phyloP scores from a whole-genome alignment of 2,888 invertebrate genomes.

The Pyrrhia umbra region DNA sequence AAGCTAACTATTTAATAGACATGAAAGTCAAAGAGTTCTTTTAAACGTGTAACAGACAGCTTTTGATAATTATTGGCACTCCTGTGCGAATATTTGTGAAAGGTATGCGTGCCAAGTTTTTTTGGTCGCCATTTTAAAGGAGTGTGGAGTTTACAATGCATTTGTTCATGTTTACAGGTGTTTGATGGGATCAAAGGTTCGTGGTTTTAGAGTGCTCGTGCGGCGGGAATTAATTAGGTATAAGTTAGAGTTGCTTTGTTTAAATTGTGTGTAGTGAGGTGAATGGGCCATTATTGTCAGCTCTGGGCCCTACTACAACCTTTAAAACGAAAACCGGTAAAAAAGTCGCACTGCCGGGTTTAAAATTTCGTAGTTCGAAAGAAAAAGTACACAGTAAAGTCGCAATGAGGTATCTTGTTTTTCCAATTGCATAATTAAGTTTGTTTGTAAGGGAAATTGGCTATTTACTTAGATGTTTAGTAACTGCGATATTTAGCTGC shows the following conservation, averaged over 20 bases:
- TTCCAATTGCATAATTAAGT: too few relatives aligned
- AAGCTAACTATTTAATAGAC: conserved; percentile 35
- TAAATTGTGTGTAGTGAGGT: neutral
- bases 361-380: too few relatives aligned
- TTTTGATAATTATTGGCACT: conserved; percentile 54
- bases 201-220: conserved; percentile 11
- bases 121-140: conserved; percentile 10
- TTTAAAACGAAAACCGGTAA: too few relatives aligned
- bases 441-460: too few relatives aligned
- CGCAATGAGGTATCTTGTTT: too few relatives aligned
- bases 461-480: too few relatives aligned
- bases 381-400: too few relatives aligned
- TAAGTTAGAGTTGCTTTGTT: too few relatives aligned
- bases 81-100: conserved; percentile 27
- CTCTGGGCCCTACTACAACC: too few relatives aligned
- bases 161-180: conserved; percentile 28
- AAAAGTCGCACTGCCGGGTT: too few relatives aligned
- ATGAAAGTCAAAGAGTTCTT: conserved; percentile 44
- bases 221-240: neutral
- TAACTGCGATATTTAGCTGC: too few relatives aligned
- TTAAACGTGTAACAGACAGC: conserved; percentile 37
- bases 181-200: conserved; percentile 3
- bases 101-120: conserved; percentile 27
- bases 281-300: too few relatives aligned
- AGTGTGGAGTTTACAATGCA: conserved; percentile 7